Base-by-base conservation (phyloP, 2,888 invertebrate genomes). In the Drosophila histrio region DNA sequence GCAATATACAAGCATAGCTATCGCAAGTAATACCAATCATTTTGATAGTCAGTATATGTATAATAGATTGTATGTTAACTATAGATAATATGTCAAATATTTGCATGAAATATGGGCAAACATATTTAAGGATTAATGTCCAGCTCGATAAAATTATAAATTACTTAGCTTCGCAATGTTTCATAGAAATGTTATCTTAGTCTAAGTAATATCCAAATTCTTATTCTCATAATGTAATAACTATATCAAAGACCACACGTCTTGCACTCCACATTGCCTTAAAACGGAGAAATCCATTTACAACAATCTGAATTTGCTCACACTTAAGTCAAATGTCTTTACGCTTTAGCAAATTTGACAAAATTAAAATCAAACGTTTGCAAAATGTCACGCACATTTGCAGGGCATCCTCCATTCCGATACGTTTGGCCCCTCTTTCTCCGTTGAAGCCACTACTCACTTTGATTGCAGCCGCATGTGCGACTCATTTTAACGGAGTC, bases 401-500 rank as follows among this genome's bases (percentile, higher is more conserved):
- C 13, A 21, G 59, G 19, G 9, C 4, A 13, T 28, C 34, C 36
- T 15, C 0, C 39, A 54, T 3, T 2, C 8, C 19, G 22, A 49
- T 28, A 28, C 21, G 9, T 24, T 24, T 9, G 0, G n/a, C n/a
- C 9, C 11, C 36, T 19, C 8, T 32, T 8, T 15, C 11, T 19
- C 7, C 7, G n/a, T 43, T 34, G 32, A 2, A 46, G 50, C 34
- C 24, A 58, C 59, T 67, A 79, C 79, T 84, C 66, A 79, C 77
- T 69, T 66, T 81, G 85, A 84, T 81, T 81, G 79, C 79, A 64
- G 66, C 34, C 49, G 6, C 57, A 34, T 56, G 65, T 53, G 60
- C 39, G 60, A 56, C 39, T 54, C 41, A 53, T 52, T 72, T 63
- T 43, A 46, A 56, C 58, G 24, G 62, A 36, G 54, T 46, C 61